Evolutionary conservation across 1,140 invertebrate genomes (phyloP).

Genomic region (Ctenoplectra terminalis): DNA sequence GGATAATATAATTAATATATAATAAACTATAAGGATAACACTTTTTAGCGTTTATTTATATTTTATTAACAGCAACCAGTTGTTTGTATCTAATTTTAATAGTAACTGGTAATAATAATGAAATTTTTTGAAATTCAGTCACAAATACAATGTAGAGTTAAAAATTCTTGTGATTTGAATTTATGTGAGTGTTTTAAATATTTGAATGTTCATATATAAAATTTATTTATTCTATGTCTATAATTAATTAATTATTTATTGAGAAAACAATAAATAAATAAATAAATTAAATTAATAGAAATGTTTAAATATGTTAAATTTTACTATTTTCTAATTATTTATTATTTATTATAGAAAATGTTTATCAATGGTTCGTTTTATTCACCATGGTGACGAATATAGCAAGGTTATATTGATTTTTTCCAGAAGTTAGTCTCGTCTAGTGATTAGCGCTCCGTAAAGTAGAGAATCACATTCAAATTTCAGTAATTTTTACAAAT

Average conservation of each 20-base stretch:
- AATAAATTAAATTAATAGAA: neutral
- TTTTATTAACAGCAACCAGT: neutral
- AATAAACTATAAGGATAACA: neutral
- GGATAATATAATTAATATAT: no score
- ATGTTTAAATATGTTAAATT: neutral
- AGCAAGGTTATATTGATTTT: conserved; percentile 62
- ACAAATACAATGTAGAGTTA: neutral
- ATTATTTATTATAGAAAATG: neutral
- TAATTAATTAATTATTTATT: neutral
- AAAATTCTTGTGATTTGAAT: neutral
- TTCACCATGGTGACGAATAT: conserved; percentile 65
- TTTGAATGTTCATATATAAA: neutral
- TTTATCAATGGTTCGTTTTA: conserved; percentile 24
- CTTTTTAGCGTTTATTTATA: no score
- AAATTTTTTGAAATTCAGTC: neutral
- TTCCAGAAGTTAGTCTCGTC: neutral
- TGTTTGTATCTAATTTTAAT: neutral
- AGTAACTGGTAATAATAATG: no score
- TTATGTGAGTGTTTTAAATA: neutral
- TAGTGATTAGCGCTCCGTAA: neutral
- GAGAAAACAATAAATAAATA: no score
- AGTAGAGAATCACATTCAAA: neutral
- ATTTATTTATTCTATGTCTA: neutral
- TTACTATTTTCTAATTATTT: neutral
- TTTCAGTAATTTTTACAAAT: neutral